A percentile compares a stretch with the other conserved stretches of the same genome.
These are phyloP conservation scores for Scrobipalpa costella DNA, from an alignment of 2,888 invertebrate species.

Conservation along the genomic window DNA sequence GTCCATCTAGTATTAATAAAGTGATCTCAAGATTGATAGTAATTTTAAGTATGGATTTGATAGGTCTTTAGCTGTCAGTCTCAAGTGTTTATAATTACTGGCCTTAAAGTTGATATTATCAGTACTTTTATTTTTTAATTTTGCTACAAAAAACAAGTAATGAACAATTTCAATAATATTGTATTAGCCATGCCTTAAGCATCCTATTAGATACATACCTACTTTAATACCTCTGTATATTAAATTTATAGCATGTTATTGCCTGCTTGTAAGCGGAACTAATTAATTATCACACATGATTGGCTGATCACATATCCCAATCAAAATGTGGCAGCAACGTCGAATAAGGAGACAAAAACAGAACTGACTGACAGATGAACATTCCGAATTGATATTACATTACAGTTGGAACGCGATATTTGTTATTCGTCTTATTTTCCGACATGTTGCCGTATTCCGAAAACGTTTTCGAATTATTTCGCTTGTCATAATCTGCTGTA, in stretches of 20 bases:
- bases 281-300: background rate
- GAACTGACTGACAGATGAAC: background rate
- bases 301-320: background rate
- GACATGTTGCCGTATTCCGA: background rate
- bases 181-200: too few relatives aligned
- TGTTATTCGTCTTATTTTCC: slow-evolving; percentile 15
- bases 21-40: too few relatives aligned
- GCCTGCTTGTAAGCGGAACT: background rate
- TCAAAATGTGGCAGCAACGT: background rate
- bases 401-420: slow-evolving; percentile 9
- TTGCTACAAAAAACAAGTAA: too few relatives aligned
- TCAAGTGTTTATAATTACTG: too few relatives aligned
- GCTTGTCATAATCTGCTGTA: slow-evolving; percentile 2
- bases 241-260: background rate
- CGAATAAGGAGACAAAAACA: background rate
- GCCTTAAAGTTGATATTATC: too few relatives aligned
- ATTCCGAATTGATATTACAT: background rate
- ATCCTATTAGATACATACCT: too few relatives aligned
- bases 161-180: too few relatives aligned
- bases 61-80: too few relatives aligned
- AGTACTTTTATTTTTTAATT: too few relatives aligned
- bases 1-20: too few relatives aligned
- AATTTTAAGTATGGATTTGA: too few relatives aligned
- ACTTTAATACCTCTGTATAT: background rate
- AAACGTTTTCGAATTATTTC: background rate